phyloP scores from a whole-genome alignment of 2,888 invertebrate genomes.

The Molorchus minor region DNA sequence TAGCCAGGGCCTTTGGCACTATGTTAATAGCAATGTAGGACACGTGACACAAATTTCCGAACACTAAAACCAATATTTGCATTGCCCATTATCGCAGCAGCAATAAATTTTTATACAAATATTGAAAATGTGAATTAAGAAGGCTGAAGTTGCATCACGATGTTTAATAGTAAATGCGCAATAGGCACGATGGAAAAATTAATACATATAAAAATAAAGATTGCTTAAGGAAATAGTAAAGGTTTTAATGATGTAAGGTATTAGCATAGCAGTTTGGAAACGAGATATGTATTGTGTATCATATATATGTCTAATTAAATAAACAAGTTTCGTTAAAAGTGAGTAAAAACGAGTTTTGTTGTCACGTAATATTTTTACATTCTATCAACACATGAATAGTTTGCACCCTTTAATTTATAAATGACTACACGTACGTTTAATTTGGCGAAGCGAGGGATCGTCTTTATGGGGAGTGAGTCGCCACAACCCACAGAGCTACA shows the following conservation, averaged over 20 bases:
- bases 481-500: no score
- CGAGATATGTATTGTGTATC: no score
- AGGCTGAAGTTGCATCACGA: slow-evolving; percentile 10
- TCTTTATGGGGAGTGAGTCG: no score
- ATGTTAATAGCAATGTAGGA: slow-evolving; percentile 3
- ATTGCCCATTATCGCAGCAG: slow-evolving; percentile 7
- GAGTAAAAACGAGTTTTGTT: no score
- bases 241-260: slow-evolving; percentile 1
- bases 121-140: slow-evolving; percentile 6
- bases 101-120: slow-evolving; percentile 3
- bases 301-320: no score
- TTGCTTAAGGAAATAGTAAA: neutral
- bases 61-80: slow-evolving; percentile 2
- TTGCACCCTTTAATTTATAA: no score
- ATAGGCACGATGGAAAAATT: neutral
- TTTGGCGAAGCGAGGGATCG: no score
- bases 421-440: no score
- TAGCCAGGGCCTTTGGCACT: neutral
- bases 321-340: no score
- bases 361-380: no score
- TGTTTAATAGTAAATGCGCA: slow-evolving; percentile 8
- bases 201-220: slow-evolving; percentile 8
- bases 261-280: slow-evolving; percentile 1
- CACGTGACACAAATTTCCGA: neutral
- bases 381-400: no score